Base-by-base conservation (phyloP, 2,888 invertebrate species). In the Conchocele bisecta region DNA sequence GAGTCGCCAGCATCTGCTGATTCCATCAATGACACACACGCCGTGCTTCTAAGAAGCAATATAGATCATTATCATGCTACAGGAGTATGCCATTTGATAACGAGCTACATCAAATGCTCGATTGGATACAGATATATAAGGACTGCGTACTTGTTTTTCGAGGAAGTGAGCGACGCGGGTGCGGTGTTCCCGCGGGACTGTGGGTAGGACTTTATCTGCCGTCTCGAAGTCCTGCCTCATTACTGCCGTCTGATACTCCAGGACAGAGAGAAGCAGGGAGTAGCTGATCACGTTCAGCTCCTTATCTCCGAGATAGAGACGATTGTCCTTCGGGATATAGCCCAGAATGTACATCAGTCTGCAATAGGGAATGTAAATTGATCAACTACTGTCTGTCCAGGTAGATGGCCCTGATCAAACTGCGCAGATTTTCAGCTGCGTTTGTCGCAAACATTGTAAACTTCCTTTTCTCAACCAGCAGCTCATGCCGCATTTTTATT, bases 171-270 rank as follows among this genome's bases (percentile, higher is more conserved):
- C 99, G 0, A 99, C 99, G 60, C 99, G 93, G 0, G 98, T 99
- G 79, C 99, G 94, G 90, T 99, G 98, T 84, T 98, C 98, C 89
- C 95, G 95, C 0, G 99, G 99, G 82, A 99, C 95, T 1, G 97
- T 97, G 1, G 98, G 98, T 81, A 99, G 92, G 28, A 99, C 88
- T 75, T 88, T 94, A 91, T 99, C 98, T 0, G 99, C 98, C 0
- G 97, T 97, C 86, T 96, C 96, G 90, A 99, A 98, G 92, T 99
- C 98, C 69, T 95, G 94, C 75, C 99, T 93, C 99, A 99, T 99
- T 28, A 99, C 99, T n/a, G 99, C 99, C 15, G 99, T 99, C 92
- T 99, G 99, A 91, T 99, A 99, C 92, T 99, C 99, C 60, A 99
- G 93, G 13, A 99, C 98, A 1, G 98, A 97, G 46, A 99, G 92